A percentile compares a stretch with the other conserved stretches of the same genome.
Evolutionary conservation across 1,140 invertebrate species (phyloP).

Genomic region (Neodiprion virginianus): DNA sequence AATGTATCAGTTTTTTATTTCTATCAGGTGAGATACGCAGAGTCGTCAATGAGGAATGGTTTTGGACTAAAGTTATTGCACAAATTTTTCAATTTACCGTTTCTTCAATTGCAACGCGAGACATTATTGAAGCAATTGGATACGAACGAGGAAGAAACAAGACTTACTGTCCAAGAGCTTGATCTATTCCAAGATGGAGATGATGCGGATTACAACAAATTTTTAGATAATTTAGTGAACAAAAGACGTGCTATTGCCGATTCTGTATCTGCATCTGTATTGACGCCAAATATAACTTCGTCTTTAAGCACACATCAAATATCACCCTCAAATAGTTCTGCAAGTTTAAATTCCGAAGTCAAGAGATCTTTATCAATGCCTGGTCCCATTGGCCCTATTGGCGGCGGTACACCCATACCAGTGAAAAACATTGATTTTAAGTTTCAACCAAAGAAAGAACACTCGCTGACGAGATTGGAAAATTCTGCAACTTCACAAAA

Average conservation of each 20-base stretch:
- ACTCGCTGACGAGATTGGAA: background rate
- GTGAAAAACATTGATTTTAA: constrained; percentile 49
- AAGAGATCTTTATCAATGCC: constrained; percentile 45
- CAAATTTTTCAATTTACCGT: constrained; percentile 97
- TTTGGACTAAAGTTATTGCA: constrained; percentile 94
- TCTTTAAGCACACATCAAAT: constrained; percentile 50
- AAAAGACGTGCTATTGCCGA: constrained; percentile 76
- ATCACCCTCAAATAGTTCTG: constrained; percentile 34
- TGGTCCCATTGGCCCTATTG: constrained; percentile 57
- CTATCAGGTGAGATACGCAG: constrained; percentile 82
- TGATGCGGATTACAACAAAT: constrained; percentile 89
- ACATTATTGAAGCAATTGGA: constrained; percentile 88
- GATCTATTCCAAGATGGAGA: constrained; percentile 82
- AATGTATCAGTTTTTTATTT: constrained; percentile 20
- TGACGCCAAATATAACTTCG: constrained; percentile 50
- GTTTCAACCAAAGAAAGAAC: constrained; percentile 43
- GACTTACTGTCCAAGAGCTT: constrained; percentile 83
- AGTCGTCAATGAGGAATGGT: constrained; percentile 96
- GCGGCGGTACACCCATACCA: constrained; percentile 59
- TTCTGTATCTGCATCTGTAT: constrained; percentile 55
- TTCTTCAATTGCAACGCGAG: constrained; percentile 89
- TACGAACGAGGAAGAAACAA: constrained; percentile 85
- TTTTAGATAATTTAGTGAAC: constrained; percentile 77
- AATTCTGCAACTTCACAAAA: background rate
- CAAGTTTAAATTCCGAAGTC: constrained; percentile 34